Percentiles rank a stretch among this genome's conserved stretches.
Evolutionary conservation across 2,113 vertebrate genomes (phyloP).

Genomic region (Orientallactaga bullata): DNA sequence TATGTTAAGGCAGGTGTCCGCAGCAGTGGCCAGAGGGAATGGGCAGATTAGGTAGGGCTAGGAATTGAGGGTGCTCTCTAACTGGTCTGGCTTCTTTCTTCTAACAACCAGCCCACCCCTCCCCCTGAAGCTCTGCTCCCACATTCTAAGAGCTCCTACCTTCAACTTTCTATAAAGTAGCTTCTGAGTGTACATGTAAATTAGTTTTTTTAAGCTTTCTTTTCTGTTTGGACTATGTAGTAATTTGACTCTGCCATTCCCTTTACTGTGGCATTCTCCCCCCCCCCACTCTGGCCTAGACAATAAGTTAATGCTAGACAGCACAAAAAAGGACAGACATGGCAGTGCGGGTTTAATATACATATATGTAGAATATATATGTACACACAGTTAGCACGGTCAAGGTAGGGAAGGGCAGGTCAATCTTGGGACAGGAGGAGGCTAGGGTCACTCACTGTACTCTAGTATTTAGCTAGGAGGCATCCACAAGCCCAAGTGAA

Average conservation of each 20-base stretch:
- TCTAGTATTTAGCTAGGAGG: conserved; percentile 63
- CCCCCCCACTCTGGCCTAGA: conserved; percentile 67
- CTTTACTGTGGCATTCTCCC: conserved; percentile 14
- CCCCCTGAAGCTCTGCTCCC: conserved; percentile 9
- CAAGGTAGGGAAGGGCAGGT: conserved; percentile 62
- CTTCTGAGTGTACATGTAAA: conserved; percentile 48
- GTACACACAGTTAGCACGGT: conserved; percentile 90
- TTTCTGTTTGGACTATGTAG: background rate
- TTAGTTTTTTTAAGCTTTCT: background rate
- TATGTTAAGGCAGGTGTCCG: conserved; percentile 82
- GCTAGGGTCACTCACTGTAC: conserved; percentile 67
- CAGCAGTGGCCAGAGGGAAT: conserved; percentile 65
- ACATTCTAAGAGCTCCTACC: conserved; percentile 21
- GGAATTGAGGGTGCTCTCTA: background rate
- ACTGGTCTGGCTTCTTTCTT: conserved; percentile 63
- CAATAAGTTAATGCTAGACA: conserved; percentile 76
- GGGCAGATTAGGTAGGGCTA: background rate
- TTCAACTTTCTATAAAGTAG: conserved; percentile 50
- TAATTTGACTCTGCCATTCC: conserved; percentile 36
- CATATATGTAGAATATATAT: conserved; percentile 89
- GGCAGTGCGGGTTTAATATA: conserved; percentile 87
- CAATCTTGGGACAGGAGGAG: conserved; percentile 65
- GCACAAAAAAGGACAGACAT: conserved; percentile 78
- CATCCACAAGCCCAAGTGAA: conserved; percentile 63
- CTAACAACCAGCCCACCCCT: background rate